These are phyloP conservation scores for Naso thynnoides DNA, from an alignment of 2,797 vertebrate genomes.

Conservation along the genomic window DNA sequence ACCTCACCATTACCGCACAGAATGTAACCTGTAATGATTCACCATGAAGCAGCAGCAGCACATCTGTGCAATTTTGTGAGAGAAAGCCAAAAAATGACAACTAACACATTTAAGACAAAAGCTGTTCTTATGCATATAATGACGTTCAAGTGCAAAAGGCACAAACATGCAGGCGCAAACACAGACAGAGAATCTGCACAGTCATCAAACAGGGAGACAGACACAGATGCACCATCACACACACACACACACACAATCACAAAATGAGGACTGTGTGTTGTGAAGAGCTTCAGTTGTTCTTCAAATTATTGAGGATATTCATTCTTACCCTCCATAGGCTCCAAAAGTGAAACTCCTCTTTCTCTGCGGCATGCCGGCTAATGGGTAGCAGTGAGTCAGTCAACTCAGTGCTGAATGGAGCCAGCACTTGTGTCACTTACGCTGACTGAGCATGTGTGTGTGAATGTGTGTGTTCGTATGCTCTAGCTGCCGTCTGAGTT, in stretches of 20 bases:
- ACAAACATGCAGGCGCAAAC: constrained; percentile 44
- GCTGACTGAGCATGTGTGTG: constrained; percentile 77
- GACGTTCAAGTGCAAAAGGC: constrained; percentile 28
- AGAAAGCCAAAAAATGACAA: constrained; percentile 17
- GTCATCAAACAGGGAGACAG: constrained; percentile 65
- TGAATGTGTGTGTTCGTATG: constrained; percentile 58
- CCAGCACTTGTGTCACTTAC: constrained; percentile 79
- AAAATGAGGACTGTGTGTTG: constrained; percentile 6
- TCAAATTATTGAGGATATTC: constrained; percentile 39
- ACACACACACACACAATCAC: background rate
- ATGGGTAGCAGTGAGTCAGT: constrained; percentile 71
- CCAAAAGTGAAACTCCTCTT: constrained; percentile 91
- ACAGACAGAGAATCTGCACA: constrained; percentile 66
- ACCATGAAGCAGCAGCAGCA: constrained; percentile 6
- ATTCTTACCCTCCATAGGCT: constrained; percentile 89
- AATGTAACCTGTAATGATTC: background rate
- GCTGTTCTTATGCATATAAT: constrained; percentile 7
- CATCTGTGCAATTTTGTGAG: background rate
- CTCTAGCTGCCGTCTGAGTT: constrained; percentile 64
- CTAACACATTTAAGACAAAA: background rate
- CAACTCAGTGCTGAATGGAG: constrained; percentile 76
- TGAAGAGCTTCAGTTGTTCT: constrained; percentile 29
- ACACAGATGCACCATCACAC: constrained; percentile 22
- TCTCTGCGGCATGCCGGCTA: constrained; percentile 86
- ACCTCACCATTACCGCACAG: constrained; percentile 1